These are phyloP conservation scores for Nemoura dubitans DNA, from an alignment of 2,888 invertebrate species.

Conservation along the genomic window DNA sequence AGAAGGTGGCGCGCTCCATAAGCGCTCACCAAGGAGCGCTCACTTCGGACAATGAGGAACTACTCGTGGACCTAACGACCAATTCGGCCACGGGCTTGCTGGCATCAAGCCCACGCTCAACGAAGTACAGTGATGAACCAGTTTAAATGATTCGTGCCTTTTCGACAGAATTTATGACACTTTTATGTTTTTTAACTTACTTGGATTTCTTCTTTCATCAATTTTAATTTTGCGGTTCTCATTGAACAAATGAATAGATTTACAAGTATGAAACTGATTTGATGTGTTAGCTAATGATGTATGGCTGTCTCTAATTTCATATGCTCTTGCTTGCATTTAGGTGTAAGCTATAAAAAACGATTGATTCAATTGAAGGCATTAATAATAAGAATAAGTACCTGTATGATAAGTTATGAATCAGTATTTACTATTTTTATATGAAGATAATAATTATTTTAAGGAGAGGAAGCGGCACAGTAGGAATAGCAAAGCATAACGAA, in stretches of 20 bases:
- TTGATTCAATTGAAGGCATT: neutral
- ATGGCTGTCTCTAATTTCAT: neutral
- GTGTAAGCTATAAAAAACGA: neutral
- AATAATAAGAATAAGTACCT: neutral
- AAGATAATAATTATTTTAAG: neutral
- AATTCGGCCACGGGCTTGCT: conserved; percentile 25
- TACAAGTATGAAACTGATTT: neutral
- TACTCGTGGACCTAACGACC: conserved; percentile 23
- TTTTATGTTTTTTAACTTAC: too few species aligned
- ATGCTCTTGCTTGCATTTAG: neutral
- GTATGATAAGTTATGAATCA: neutral
- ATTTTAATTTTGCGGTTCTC: neutral
- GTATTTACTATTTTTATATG: conserved; percentile 12
- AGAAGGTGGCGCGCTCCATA: conserved; percentile 69
- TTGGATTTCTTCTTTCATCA: neutral
- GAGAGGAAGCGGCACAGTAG: neutral
- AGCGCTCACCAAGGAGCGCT: conserved; percentile 64
- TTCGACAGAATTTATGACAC: neutral
- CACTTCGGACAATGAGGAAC: conserved; percentile 19
- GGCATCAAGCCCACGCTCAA: conserved; percentile 27
- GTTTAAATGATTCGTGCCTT: conserved; percentile 31
- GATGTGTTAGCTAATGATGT: neutral
- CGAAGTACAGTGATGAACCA: neutral
- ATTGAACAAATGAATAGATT: neutral
- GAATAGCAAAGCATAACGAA: neutral